Base-by-base conservation (phyloP, 2,888 invertebrate genomes). In the Caenorhabditis drosophilae region DNA sequence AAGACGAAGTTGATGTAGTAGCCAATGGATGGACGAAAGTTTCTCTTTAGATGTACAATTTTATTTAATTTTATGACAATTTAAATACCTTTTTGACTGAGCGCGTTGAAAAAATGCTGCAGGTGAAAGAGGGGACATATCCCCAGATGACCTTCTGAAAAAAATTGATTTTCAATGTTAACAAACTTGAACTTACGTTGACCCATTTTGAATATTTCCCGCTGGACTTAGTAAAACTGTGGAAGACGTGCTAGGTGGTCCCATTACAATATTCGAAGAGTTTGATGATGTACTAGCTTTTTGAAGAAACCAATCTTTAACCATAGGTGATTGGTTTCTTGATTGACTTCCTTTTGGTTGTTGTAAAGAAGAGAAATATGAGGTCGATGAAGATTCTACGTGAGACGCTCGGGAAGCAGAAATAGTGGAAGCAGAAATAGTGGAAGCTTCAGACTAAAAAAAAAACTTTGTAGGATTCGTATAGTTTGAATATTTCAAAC, bases 221-320 rank as follows among this genome's bases (percentile, higher is more conserved):
- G 64, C 64, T 15, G 64, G 64, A 40, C 64, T 64, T 18, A 64
- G 47, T 15, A 58, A 25, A 2, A 64, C 48, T 18, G 46, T 41
- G 2, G 55, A 44, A n/a, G 44, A 52, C 4, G 54, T 40, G 27
- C 31, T 64, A 0, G 64, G 64, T 31, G 64, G 64, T 11, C 64
- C 64, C 64, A 64, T 64, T 1, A 63, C 27, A 2, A 53, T 45
- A 22, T 34, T 47, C 4, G 50, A 40, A 2, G 41, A 18, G 7
- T 6, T 40, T 16, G 26, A 26, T 26, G 22, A 11, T 42, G 27
- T n/a, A n/a, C n/a, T n/a, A n/a, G n/a, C n/a, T n/a, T n/a, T n/a
- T n/a, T n/a, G n/a, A n/a, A n/a, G n/a, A n/a, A n/a, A n/a, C n/a
- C n/a, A n/a, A n/a, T n/a, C n/a, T n/a, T n/a, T n/a, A n/a, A 31